Evolutionary conservation across 2,113 vertebrate species (phyloP), one percentile per base, ranked within the genome.

Genomic region (Pedionomus torquatus): DNA sequence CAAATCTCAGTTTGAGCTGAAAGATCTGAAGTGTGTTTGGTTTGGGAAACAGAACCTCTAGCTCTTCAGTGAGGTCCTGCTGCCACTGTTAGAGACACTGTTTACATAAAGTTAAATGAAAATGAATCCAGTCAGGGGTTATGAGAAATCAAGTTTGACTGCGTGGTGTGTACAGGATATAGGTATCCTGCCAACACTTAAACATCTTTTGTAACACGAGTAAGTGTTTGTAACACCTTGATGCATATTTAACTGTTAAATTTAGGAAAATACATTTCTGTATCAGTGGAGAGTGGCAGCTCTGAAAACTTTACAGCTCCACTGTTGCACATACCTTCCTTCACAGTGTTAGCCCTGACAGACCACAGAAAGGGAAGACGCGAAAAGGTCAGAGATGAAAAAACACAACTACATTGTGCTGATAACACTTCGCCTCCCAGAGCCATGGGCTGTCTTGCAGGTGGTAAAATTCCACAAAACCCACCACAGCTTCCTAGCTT

Each of bases 401-500:
- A 85, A 23, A 33, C 23, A 75, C 88, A 78, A 21, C 23, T 39
- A 10, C 0, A 0, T 4, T 1, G 3, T 63, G 37, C 37, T 0
- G 0, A 25, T 51, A 79, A 33, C 12, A 10, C 0, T 0, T 28
- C 63, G 46, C 25, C 39, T 91, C 54, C 44, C 37, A 39, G 64
- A 81, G 68, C 43, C 8, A 0, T 8, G 26, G 39, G 28, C 4
- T 65, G 19, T 46, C 46, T 58, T 63, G 55, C 52, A 71, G 48
- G 19, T 44, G 72, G 26, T 55, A 43, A 68, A 90, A 93, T 63
- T 90, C 46, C 58, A 88, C n/a, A 4, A 33, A 51, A 66, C 58
- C 3, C 12, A 23, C 28, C 6, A 5, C 31, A 81, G 33, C 26
- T 84, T 91, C 76, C 41, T 0, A 1, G 8, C 52, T 81, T 58